These are phyloP conservation scores for Mallotus villosus DNA, from an alignment of 2,797 vertebrate genomes.

Conservation along the genomic window DNA sequence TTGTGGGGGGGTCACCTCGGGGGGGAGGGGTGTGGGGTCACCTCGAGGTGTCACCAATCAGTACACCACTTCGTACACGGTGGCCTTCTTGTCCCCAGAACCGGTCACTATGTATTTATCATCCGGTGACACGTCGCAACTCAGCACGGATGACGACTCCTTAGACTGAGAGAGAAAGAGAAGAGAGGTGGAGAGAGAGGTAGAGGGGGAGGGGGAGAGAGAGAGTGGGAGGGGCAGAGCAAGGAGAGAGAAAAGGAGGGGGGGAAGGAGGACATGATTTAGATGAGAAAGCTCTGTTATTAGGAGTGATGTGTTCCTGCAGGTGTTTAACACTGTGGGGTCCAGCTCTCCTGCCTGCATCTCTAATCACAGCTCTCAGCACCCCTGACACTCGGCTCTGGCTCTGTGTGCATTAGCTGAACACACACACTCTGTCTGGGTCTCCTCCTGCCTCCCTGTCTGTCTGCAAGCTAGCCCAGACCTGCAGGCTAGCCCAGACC, in stretches of 20 bases:
- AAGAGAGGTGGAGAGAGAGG: too few species aligned
- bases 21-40: too few species aligned
- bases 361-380: background rate
- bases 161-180: conserved; percentile 71
- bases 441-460: background rate
- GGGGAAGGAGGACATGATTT: background rate
- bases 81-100: conserved; percentile 89
- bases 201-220: too few species aligned
- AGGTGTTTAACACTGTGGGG: background rate
- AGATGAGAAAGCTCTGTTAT: background rate
- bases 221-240: too few species aligned
- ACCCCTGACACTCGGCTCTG: background rate
- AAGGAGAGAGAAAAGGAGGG: too few species aligned
- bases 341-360: background rate
- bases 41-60: conserved; percentile 57
- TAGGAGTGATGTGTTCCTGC: background rate
- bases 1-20: too few species aligned
- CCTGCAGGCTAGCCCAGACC: too few species aligned
- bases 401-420: background rate
- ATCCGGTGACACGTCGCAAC: conserved; percentile 84
- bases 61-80: conserved; percentile 87
- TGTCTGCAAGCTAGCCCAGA: too few species aligned
- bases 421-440: background rate
- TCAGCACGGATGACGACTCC: conserved; percentile 79
- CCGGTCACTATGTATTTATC: conserved; percentile 89